Percentiles rank a stretch among this genome's conserved stretches.
These are phyloP conservation scores for Odontesthes bonariensis DNA, from an alignment of 2,113 vertebrate species.

Conservation along the genomic window DNA sequence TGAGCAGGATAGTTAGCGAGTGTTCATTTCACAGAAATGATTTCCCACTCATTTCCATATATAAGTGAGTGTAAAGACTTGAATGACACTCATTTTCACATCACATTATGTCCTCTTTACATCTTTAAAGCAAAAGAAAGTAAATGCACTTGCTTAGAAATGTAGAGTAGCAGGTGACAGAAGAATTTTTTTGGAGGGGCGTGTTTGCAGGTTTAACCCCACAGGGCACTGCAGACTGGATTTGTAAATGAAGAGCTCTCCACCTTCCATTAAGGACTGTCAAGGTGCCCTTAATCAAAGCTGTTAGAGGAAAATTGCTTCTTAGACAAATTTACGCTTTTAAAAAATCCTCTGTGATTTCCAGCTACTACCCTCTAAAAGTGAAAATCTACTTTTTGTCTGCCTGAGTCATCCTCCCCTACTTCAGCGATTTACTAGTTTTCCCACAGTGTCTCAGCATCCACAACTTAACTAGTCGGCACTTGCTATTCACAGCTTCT, in stretches of 20 bases:
- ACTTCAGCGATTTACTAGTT: not conserved
- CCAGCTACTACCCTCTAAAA: slow-evolving; percentile 1
- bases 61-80: no score
- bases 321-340: not conserved
- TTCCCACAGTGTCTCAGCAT: not conserved
- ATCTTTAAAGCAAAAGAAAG: not conserved
- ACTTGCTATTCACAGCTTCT: no score
- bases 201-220: slow-evolving; percentile 6
- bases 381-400: not conserved
- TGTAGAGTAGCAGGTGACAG: no score
- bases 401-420: not conserved
- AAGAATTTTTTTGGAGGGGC: no score
- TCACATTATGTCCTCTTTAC: slow-evolving; percentile 8
- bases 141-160: no score
- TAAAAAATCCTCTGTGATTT: slow-evolving; percentile 15
- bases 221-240: not conserved
- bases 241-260: slow-evolving; percentile 21
- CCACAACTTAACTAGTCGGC: not conserved
- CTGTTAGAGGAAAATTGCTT: slow-evolving; percentile 26
- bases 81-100: slow-evolving; percentile 18
- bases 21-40: slow-evolving; percentile 56
- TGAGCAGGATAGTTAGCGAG: slow-evolving; percentile 31
- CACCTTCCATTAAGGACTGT: not conserved
- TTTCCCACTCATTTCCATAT: slow-evolving; percentile 31
- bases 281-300: slow-evolving; percentile 64